A percentile compares a stretch with the other conserved stretches of the same genome.
phyloP scores from a whole-genome alignment of 2,888 invertebrate genomes.

The Dolichomitus sp. region DNA sequence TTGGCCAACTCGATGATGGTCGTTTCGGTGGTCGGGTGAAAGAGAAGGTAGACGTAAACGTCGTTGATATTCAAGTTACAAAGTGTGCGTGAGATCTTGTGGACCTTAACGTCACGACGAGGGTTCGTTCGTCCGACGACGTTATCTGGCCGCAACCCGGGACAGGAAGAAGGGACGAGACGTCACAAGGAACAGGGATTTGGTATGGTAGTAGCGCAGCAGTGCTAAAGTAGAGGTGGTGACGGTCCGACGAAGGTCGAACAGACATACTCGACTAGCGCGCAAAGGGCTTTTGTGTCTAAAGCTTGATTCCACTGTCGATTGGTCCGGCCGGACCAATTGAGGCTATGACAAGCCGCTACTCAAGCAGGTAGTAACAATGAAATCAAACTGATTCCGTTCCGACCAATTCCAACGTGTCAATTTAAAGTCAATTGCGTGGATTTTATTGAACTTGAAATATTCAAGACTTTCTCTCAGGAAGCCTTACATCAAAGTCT shows the following conservation, averaged over 20 bases:
- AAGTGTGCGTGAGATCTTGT: constrained; percentile 77
- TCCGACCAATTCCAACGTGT: constrained; percentile 19
- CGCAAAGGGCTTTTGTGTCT: constrained; percentile 60
- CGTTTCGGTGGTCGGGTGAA: constrained; percentile 46
- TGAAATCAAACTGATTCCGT: background rate
- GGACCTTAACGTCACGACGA: constrained; percentile 77
- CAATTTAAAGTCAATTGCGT: background rate
- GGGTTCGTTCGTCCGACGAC: constrained; percentile 75
- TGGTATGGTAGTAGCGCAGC: constrained; percentile 28
- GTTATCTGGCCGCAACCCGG: constrained; percentile 75
- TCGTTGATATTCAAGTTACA: constrained; percentile 81
- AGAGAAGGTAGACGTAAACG: constrained; percentile 71
- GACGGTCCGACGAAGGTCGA: constrained; percentile 49
- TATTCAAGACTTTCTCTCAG: background rate
- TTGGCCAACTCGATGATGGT: constrained; percentile 71
- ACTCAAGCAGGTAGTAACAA: background rate
- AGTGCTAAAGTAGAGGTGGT: constrained; percentile 13
- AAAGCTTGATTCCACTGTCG: constrained; percentile 38
- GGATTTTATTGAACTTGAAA: background rate
- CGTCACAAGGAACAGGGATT: constrained; percentile 20
- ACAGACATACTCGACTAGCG: constrained; percentile 55
- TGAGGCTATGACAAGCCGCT: background rate
- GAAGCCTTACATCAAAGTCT: background rate
- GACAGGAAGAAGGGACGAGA: constrained; percentile 43
- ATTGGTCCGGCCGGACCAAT: constrained; percentile 13